These are phyloP conservation scores for Spodoptera frugiperda DNA, from an alignment of 1,140 invertebrate genomes.

Conservation along the genomic window DNA sequence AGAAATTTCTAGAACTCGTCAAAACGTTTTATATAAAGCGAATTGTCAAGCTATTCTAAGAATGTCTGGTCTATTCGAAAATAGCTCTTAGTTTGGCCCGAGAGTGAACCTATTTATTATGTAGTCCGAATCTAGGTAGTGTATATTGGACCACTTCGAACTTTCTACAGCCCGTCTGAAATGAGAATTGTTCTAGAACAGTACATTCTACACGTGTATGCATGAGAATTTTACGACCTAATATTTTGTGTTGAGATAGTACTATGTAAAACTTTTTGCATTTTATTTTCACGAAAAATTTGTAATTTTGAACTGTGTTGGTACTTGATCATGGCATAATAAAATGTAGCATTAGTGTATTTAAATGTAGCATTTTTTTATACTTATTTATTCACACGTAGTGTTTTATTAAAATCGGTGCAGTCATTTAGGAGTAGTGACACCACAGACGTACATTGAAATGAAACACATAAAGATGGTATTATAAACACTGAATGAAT, in stretches of 20 bases:
- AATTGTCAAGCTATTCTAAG: constrained; percentile 8
- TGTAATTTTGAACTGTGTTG: too few species aligned
- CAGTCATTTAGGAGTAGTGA: not conserved
- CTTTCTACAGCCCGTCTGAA: not conserved
- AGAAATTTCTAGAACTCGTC: constrained; percentile 17
- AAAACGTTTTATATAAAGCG: not conserved
- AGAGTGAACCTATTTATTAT: not conserved
- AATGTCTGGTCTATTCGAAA: constrained; percentile 10
- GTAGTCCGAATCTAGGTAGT: constrained; percentile 13
- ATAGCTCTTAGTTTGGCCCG: not conserved
- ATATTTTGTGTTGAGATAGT: not conserved
- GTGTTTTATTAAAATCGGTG: not conserved
- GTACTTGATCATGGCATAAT: too few species aligned
- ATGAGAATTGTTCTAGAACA: constrained; percentile 10
- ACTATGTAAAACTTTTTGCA: not conserved
- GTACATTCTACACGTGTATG: not conserved
- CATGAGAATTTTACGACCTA: not conserved
- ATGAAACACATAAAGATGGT: not conserved
- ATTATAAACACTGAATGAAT: not conserved
- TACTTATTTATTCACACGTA: too few species aligned
- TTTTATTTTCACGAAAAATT: too few species aligned
- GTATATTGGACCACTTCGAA: constrained; percentile 15
- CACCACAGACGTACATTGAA: too few species aligned
- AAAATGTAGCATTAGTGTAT: too few species aligned
- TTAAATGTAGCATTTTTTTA: too few species aligned